Base-by-base conservation (phyloP, 2,113 vertebrate species). In the Petrocephalus microphthalmus region DNA sequence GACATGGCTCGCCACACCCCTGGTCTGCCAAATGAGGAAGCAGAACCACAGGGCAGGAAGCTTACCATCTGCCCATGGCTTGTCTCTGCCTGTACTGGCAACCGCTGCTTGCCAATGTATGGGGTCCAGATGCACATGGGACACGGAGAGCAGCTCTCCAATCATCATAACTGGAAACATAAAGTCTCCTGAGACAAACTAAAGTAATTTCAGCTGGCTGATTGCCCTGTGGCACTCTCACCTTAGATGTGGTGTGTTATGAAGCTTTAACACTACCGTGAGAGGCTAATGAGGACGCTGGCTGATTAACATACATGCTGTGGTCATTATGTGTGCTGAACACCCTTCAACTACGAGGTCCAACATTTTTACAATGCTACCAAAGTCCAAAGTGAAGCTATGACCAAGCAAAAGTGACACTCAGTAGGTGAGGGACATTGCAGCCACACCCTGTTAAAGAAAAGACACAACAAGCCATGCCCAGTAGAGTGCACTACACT, bases 121-220 rank as follows among this genome's bases (percentile, higher is more conserved):
- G 86, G 42, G 37, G 37, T 42, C 86, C 56, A 87, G 86, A 87
- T 64, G 86, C 54, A 56, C 33, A n/a, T 20, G 42, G 86, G 84
- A 52, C 47, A 85, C 6, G 22, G 84, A 25, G 22, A 85, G 17
- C n/a, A 19, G 51, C 52, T 57, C 51, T 85, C 11, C 54, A 53
- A 52, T 85, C 84, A 85, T 57, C 51, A 29, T 85, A 85, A 85
- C 51, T 54, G 84, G 84, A 53, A 85, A 85, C 51, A 19, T 54
- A 33, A n/a, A 85, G 51, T 56, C 51, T 57, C 84, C 84, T 54
- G 52, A 25, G 17, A 52, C 25, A 56, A 56, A 56, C 25, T 25
- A 17, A 37, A 85, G 84, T 29, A 85, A 85, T 56, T 56, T 54
- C 20, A 17, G 6, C 17, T 13, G 25, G 17, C 15, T 85, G 25